Base-by-base conservation (phyloP, 1,140 invertebrate species). In the Globodera ellingtonae region DNA sequence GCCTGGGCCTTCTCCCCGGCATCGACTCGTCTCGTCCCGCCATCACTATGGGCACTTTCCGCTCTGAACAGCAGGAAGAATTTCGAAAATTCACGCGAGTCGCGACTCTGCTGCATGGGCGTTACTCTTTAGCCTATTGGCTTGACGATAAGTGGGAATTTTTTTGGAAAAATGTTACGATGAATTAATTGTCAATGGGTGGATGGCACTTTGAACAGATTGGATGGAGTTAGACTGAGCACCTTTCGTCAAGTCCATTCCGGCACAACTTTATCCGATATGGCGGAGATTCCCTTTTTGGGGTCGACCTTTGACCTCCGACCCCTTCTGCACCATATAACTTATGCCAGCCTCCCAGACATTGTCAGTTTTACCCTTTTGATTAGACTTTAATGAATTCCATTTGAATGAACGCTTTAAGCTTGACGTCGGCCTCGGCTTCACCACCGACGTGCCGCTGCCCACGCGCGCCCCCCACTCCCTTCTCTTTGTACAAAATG, bases 71-170 rank as follows among this genome's bases (percentile, higher is more conserved):
- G 18, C 48, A 48, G 44, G 66, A 84, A 35, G 84, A 84, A 62
- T 86, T 83, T 66, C 66, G 75, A 47, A 21, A 70, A 8, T 84
- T 81, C 35, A 52, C 72, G 48, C 74, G 75, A 35, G 24, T 78
- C 8, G 83, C 84, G 15, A 35, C n/a, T 44, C 72, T 84, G 52
- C 71, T 84, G 10, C 66, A 56, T 69, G 84, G 84, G 44, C 76
- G 84, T 13, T 84, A 84, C 52, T 83, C 82, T 66, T 81, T 84
- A 59, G 80, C 80, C 46, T 84, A 84, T 72, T 79, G 48, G 46
- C 74, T 84, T 46, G 72, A 85, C 44, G n/a, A 65, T 9, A 82
- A 70, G 82, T 86, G 15, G 15, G 56, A 10, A 21, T 6, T 18
- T 52, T 52, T 9, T 10, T 52, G 52, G 15, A 15, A 10, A 13